Percentiles rank a stretch among this genome's conserved stretches.
Conservation (phyloP, 2,888 invertebrate genomes). For the Parnassius glacialis region DNA sequence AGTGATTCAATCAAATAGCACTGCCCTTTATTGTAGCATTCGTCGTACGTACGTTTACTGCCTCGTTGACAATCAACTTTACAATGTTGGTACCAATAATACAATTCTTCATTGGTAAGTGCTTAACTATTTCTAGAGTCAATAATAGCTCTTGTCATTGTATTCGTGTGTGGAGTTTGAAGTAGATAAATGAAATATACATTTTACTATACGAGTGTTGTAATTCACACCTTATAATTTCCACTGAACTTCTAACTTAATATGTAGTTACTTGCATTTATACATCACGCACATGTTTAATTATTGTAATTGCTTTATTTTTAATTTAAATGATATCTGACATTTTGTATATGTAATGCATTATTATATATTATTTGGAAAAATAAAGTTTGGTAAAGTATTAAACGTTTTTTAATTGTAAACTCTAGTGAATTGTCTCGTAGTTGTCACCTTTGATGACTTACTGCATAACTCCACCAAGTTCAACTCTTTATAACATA, state of each 20-base stretch:
- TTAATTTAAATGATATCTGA: neutral
- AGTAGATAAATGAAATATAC: neutral
- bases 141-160: neutral
- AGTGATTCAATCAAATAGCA: constrained; percentile 27
- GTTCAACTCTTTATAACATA: too few relatives aligned
- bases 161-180: neutral
- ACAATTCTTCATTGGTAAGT: neutral
- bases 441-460: neutral
- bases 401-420: neutral
- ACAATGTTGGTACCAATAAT: neutral
- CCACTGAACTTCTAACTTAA: neutral
- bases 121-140: neutral
- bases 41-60: constrained; percentile 2
- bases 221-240: constrained; percentile 3
- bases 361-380: constrained; percentile 10
- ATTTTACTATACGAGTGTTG: neutral
- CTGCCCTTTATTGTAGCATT: constrained; percentile 43
- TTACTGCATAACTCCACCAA: neutral
- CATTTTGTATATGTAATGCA: constrained; percentile 12
- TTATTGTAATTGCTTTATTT: neutral
- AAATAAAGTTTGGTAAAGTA: constrained; percentile 9
- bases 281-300: constrained; percentile 2
- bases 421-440: neutral
- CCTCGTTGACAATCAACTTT: neutral
- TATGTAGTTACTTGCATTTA: neutral